Evolutionary conservation across 2,113 vertebrate genomes (phyloP).

Genomic region (Mionectes macconnelli): DNA sequence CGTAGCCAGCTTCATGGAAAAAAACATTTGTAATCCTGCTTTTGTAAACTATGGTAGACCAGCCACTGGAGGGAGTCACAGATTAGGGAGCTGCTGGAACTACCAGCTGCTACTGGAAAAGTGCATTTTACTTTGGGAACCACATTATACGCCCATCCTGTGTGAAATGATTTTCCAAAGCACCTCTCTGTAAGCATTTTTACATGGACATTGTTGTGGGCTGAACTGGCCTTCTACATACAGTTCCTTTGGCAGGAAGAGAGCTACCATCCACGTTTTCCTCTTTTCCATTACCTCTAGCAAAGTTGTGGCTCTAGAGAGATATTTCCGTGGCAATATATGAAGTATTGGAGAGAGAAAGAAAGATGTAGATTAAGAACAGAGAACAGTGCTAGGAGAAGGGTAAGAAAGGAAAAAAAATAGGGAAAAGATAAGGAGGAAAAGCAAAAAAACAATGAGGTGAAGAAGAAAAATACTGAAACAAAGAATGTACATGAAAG

Average conservation of each 20-base stretch:
- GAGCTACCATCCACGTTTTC: background rate
- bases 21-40: background rate
- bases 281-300: background rate
- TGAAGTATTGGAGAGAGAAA: background rate
- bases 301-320: background rate
- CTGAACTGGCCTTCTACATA: background rate
- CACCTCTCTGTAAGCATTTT: background rate
- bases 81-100: constrained; percentile 35
- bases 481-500: background rate
- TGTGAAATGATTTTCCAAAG: background rate
- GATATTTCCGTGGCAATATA: background rate
- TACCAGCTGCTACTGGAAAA: background rate
- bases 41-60: background rate
- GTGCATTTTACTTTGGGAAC: background rate
- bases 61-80: constrained; percentile 53
- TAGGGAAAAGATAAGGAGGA: background rate
- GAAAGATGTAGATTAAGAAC: background rate
- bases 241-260: background rate
- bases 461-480: background rate
- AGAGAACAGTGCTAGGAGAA: background rate
- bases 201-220: background rate
- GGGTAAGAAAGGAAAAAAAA: background rate
- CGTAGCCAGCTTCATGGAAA: background rate
- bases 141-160: background rate
- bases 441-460: background rate